phyloP scores from a whole-genome alignment of 2,888 invertebrate genomes.

The Nomada fabriciana region DNA sequence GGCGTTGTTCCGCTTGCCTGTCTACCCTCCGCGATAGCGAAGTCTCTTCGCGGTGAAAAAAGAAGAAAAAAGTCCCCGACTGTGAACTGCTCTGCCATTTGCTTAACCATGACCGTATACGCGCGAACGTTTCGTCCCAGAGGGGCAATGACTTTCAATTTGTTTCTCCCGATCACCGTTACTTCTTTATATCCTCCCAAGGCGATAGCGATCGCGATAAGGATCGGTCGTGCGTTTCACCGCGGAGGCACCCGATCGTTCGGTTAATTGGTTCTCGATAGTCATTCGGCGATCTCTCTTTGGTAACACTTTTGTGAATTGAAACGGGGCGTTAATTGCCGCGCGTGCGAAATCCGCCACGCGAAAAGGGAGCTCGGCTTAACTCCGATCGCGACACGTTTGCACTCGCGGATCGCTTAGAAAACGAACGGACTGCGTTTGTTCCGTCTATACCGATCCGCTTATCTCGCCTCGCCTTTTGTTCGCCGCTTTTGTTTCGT shows the following conservation, averaged over 20 bases:
- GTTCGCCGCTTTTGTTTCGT: constrained; percentile 38
- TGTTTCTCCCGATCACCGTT: background rate
- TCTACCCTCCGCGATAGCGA: background rate
- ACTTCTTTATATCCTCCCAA: too few species aligned
- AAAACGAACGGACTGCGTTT: constrained; percentile 34
- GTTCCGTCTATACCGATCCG: background rate
- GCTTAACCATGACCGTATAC: too few species aligned
- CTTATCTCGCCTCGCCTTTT: constrained; percentile 3
- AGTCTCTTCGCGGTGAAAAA: background rate
- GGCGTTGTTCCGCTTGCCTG: constrained; percentile 2
- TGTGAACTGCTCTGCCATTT: too few species aligned
- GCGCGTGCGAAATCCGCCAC: constrained; percentile 57
- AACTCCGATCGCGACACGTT: constrained; percentile 68
- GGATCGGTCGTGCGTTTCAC: background rate
- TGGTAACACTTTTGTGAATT: constrained; percentile 40
- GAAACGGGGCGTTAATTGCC: constrained; percentile 60
- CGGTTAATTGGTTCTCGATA: constrained; percentile 55
- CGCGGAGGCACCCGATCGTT: background rate
- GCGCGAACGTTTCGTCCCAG: too few species aligned
- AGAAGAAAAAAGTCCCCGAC: background rate
- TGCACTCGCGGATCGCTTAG: constrained; percentile 49
- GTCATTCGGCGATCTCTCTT: constrained; percentile 5
- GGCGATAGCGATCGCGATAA: background rate
- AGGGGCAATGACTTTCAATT: constrained; percentile 8
- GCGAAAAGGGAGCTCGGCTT: constrained; percentile 50